Base-by-base conservation (phyloP, 2,797 vertebrate genomes). In the Megalops cyprinoides region DNA sequence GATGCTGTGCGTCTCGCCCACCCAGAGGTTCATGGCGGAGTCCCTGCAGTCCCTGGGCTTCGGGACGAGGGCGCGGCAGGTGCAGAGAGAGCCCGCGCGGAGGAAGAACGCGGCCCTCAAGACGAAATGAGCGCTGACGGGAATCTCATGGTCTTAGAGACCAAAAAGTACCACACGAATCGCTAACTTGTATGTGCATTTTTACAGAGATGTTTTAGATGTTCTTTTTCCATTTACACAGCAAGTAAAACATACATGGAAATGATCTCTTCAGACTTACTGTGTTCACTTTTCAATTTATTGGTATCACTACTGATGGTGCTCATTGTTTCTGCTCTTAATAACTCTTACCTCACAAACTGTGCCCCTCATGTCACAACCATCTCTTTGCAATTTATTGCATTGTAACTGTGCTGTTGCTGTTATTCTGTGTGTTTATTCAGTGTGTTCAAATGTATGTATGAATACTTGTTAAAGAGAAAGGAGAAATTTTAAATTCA, bases 1-100 rank as follows among this genome's bases (percentile, higher is more conserved):
- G 89, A 92, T 97, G 87, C 82, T 97, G 55, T 97, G 96, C 18
- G 93, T 97, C 28, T 96, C 96, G 60, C 96, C 96, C 0, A 89
- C 89, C 1, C 94, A 88, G 81, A 94, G 85, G 82, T 96, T 94
- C 81, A 62, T 95, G 84, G 91, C 94, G 0, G 96, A 96, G 89
- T 94, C 95, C 0, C 87, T 97, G 84, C 96, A 96, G 89, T 91
- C 93, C 25, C 90, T 97, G 84, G 92, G 93, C 56, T 94, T 97
- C 5, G 95, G 96, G 74, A 84, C 84, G 0, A 89, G 91, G 31
- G 95, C 93, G 37, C 91, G 91, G 23, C 95, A 96, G 86, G 93
- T 96, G 82, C 94, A 95, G 81, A 92, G 89, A 83, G 89, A 91
- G 79, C 88, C 62, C 0, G 83, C 89, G 1, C 89, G 84, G 67